Evolutionary conservation across 30 jellyfish, hydroid and myxozoan species (phyloP).

Genomic region (Cassiopea andromeda): DNA sequence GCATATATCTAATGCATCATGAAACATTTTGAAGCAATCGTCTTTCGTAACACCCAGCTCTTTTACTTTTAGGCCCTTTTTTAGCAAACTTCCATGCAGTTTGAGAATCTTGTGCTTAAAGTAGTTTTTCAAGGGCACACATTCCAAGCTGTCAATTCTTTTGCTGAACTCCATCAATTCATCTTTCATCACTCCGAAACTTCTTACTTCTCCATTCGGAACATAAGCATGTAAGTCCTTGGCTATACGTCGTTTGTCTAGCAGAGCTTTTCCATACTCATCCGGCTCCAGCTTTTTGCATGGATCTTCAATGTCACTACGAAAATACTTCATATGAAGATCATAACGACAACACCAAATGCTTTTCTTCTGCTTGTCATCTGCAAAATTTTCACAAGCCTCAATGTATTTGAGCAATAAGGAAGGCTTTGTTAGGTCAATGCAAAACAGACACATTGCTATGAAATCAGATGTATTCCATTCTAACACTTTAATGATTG

Average conservation of each 20-base stretch:
- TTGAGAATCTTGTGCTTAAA: constrained; percentile 3
- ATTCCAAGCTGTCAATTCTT: background rate
- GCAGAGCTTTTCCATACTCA: constrained; percentile 18
- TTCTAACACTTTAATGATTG: no score
- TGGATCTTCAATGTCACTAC: background rate
- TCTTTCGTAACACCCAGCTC: background rate
- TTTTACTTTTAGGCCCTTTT: background rate
- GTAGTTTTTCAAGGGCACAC: background rate
- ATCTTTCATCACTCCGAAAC: background rate
- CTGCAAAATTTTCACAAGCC: constrained; percentile 26
- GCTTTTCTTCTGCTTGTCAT: background rate
- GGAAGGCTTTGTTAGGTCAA: constrained; percentile 15
- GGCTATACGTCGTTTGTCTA: background rate
- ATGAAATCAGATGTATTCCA: constrained; percentile 41
- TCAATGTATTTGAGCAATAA: no score
- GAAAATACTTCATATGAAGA: constrained; percentile 1
- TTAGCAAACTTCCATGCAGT: background rate
- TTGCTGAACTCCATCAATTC: background rate
- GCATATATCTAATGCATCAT: constrained; percentile 1
- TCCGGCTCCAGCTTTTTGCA: background rate
- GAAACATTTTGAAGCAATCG: background rate
- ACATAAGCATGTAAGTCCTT: no score
- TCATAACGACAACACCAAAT: constrained; percentile 37
- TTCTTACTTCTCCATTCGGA: no score
- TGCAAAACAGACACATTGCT: constrained; percentile 2